Evolutionary conservation across 2,113 vertebrate genomes (phyloP).

Genomic region (Barnardius zonarius): DNA sequence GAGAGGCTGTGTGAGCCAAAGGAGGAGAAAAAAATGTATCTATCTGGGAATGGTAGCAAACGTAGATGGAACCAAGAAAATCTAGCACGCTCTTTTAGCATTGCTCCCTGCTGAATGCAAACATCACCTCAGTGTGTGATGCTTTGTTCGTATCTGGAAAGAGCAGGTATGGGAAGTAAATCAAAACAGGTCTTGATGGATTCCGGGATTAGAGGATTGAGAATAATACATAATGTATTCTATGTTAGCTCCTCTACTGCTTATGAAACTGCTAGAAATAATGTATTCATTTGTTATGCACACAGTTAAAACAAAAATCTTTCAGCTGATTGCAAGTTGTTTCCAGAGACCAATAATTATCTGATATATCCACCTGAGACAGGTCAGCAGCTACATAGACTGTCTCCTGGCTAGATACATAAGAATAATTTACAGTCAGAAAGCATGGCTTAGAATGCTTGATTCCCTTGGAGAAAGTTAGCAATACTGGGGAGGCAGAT

Average conservation of each 20-base stretch:
- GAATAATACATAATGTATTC: not conserved
- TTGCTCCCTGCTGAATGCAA: not conserved
- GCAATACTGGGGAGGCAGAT: not conserved
- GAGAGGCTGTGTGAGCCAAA: not conserved
- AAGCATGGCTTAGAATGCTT: not conserved
- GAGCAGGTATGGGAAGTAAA: not conserved
- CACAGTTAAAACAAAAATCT: not conserved
- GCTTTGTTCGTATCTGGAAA: not conserved
- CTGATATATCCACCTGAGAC: not conserved
- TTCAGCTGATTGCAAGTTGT: slow-evolving; percentile 30
- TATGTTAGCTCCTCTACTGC: not conserved
- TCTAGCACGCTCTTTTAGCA: not conserved
- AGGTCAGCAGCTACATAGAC: not conserved
- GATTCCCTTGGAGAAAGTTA: not conserved
- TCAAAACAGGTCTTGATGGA: not conserved
- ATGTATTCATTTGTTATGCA: not conserved
- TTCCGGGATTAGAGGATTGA: not conserved
- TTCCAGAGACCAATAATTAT: slow-evolving; percentile 17
- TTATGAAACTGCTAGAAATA: not conserved
- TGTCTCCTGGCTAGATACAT: not conserved
- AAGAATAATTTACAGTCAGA: not conserved
- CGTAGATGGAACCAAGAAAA: not conserved
- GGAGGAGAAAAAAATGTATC: not conserved
- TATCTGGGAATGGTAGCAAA: not conserved
- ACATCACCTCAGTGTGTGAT: not conserved